phyloP scores from a whole-genome alignment of 2,888 invertebrate species.

The Temnothorax rugatulus region DNA sequence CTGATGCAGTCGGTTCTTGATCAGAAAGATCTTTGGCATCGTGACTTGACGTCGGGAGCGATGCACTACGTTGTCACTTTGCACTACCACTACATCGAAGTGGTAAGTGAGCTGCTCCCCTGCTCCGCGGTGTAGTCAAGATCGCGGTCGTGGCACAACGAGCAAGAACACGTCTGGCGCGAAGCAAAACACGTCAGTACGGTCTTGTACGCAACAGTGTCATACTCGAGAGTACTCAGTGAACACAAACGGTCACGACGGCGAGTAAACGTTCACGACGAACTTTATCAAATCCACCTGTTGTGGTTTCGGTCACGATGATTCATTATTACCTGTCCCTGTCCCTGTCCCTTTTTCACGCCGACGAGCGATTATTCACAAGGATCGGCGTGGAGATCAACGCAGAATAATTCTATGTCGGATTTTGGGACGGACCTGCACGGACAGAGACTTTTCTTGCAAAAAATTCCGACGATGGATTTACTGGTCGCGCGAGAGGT shows the following conservation, averaged over 20 bases:
- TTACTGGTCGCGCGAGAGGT: not conserved
- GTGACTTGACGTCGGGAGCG: constrained; percentile 73
- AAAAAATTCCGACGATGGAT: not conserved
- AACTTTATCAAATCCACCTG: constrained; percentile 5
- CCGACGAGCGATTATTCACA: not conserved
- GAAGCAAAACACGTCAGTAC: not conserved
- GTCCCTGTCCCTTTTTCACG: constrained; percentile 2
- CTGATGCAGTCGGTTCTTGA: constrained; percentile 96
- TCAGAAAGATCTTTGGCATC: constrained; percentile 97
- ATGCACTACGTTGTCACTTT: constrained; percentile 65
- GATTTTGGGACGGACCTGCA: not conserved
- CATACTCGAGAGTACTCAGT: constrained; percentile 30
- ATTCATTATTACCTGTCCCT: constrained; percentile 32
- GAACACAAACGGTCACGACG: not conserved
- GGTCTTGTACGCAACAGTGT: not conserved
- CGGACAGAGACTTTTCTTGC: not conserved
- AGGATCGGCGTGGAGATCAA: not conserved
- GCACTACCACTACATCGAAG: constrained; percentile 71
- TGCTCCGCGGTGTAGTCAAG: constrained; percentile 26
- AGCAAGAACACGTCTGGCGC: not conserved
- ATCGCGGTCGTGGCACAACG: constrained; percentile 18
- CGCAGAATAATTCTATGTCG: not conserved
- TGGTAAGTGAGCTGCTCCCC: constrained; percentile 13
- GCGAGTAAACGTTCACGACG: not conserved
- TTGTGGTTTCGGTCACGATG: not conserved